phyloP scores from a whole-genome alignment of 2,888 invertebrate genomes.

The Apoda limacodes region DNA sequence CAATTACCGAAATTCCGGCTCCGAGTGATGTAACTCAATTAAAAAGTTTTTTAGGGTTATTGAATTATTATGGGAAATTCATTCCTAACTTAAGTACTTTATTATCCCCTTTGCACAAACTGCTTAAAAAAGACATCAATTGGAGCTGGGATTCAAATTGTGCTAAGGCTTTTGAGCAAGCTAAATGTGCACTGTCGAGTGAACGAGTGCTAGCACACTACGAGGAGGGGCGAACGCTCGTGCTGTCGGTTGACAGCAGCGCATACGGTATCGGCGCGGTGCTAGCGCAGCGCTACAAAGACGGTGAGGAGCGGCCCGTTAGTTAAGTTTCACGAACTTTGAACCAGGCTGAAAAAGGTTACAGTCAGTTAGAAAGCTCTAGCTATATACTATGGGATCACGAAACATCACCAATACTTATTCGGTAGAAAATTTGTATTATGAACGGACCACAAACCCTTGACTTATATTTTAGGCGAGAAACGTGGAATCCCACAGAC shows the following conservation, averaged over 20 bases:
- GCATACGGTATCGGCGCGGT: conserved; percentile 9
- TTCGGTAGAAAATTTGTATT: conserved; percentile 21
- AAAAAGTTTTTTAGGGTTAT: conserved; percentile 18
- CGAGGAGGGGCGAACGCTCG: conserved; percentile 10
- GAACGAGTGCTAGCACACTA: conserved; percentile 13
- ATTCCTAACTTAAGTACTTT: conserved; percentile 15
- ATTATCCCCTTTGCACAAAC: too few relatives aligned
- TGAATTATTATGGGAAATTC: conserved; percentile 22
- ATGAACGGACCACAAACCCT: conserved; percentile 38
- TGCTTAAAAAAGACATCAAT: too few relatives aligned
- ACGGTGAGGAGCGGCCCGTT: conserved; percentile 18
- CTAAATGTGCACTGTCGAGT: conserved; percentile 10
- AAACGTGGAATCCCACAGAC: conserved; percentile 24
- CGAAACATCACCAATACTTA: conserved; percentile 19
- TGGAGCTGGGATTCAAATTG: conserved; percentile 17
- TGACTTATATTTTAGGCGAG: conserved; percentile 30
- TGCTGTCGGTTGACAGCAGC: conserved; percentile 10
- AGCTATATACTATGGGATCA: conserved; percentile 19
- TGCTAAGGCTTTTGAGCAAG: conserved; percentile 9
- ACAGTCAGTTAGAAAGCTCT: conserved; percentile 23
- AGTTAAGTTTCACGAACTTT: conserved; percentile 21
- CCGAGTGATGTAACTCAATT: conserved; percentile 14
- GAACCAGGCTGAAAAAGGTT: conserved; percentile 19
- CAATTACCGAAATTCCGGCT: conserved; percentile 11
- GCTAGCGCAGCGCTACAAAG: conserved; percentile 10